A percentile compares a stretch with the other conserved stretches of the same genome.
These are phyloP conservation scores for Acropora yongei DNA, from an alignment of 64 coral and sea anemone genomes.

Conservation along the genomic window DNA sequence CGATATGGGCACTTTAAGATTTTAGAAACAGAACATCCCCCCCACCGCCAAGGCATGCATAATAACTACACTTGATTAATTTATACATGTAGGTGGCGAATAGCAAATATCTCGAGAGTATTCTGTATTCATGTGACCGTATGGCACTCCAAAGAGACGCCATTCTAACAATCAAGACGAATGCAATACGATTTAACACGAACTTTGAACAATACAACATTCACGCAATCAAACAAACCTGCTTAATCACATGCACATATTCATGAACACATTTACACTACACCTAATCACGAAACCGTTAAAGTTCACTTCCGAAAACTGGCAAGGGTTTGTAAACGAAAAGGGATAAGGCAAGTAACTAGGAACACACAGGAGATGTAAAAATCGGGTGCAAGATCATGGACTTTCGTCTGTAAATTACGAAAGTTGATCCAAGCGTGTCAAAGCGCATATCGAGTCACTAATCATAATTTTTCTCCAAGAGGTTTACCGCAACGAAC, in stretches of 20 bases:
- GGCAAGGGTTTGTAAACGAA: background rate
- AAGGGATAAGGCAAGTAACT: background rate
- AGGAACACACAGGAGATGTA: background rate
- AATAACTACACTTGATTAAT: no score
- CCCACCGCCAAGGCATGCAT: no score
- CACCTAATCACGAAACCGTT: background rate
- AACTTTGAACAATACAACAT: conserved; percentile 5
- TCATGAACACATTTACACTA: background rate
- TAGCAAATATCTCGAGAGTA: background rate
- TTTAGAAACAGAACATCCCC: no score
- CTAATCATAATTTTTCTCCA: no score
- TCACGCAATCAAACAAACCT: conserved; percentile 8
- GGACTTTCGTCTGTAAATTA: background rate
- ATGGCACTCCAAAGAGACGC: background rate
- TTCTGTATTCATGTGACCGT: conserved; percentile 13
- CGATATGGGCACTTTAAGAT: no score
- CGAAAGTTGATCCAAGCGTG: background rate
- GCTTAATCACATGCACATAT: conserved; percentile 27
- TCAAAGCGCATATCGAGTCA: background rate
- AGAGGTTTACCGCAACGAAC: no score
- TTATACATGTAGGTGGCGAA: background rate
- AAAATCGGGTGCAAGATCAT: background rate
- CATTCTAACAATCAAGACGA: conserved; percentile 11
- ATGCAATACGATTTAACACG: conserved; percentile 7
- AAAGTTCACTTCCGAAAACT: background rate